Conservation (phyloP, 2,888 invertebrate species). For the Drosophila vallismaia region DNA sequence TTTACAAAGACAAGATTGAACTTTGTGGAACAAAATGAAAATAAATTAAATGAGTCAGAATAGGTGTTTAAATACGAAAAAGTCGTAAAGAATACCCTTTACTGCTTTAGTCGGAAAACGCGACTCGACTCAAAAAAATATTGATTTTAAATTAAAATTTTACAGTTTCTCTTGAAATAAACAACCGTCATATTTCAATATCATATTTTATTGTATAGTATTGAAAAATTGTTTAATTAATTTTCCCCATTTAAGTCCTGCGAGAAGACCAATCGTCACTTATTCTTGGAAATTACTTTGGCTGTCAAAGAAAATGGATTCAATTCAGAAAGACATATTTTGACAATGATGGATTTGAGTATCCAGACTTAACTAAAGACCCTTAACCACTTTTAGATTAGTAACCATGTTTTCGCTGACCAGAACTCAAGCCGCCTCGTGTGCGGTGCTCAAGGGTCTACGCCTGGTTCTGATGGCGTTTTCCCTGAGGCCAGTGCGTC, state of each 20-base stretch:
- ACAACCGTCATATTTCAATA: too few species aligned
- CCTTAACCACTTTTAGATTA: slow-evolving; percentile 1
- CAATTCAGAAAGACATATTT: not conserved
- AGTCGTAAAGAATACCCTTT: too few species aligned
- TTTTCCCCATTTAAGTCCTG: not conserved
- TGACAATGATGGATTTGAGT: slow-evolving; percentile 42
- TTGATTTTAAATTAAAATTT: too few species aligned
- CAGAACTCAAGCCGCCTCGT: slow-evolving; percentile 30
- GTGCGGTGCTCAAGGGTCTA: slow-evolving; percentile 31
- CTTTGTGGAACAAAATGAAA: not conserved
- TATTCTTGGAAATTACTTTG: not conserved
- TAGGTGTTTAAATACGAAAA: too few species aligned
- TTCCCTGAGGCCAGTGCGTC: slow-evolving; percentile 25
- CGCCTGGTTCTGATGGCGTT: slow-evolving; percentile 35
- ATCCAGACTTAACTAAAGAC: not conserved
- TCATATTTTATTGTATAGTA: too few species aligned
- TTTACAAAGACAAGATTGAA: not conserved
- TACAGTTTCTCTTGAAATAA: too few species aligned
- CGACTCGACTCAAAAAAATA: too few species aligned
- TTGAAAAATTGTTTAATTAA: too few species aligned
- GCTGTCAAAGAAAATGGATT: not conserved
- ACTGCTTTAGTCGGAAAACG: too few species aligned
- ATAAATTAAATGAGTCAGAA: too few species aligned
- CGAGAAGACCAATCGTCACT: not conserved
- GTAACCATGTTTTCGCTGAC: slow-evolving; percentile 32